Evolutionary conservation across 92 coral and sea anemone species (phyloP).

Genomic region (Porites divaricata): DNA sequence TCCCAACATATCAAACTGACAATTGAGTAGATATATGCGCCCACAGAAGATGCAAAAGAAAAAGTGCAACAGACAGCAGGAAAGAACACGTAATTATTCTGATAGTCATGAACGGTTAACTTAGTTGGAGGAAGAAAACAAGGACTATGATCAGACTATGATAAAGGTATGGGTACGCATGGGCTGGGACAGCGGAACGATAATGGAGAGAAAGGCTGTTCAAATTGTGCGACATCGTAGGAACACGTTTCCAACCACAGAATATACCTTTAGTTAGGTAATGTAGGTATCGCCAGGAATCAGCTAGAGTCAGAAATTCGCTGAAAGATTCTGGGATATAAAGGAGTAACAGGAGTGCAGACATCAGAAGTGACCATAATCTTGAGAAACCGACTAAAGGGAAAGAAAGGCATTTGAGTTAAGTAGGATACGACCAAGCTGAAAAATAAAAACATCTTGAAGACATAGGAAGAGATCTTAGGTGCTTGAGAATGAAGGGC

Average conservation of each 20-base stretch:
- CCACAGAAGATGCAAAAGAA: constrained; percentile 47
- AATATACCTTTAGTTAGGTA: too few relatives aligned
- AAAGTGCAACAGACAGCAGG: constrained; percentile 7
- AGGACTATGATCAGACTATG: background rate
- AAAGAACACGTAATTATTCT: constrained; percentile 15
- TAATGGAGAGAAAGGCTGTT: too few relatives aligned
- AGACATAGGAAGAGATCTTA: constrained; percentile 31
- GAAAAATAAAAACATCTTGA: constrained; percentile 46
- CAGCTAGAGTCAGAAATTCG: constrained; percentile 44
- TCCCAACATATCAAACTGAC: constrained; percentile 40
- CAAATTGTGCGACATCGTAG: too few relatives aligned
- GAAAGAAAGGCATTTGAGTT: constrained; percentile 21
- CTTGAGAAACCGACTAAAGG: constrained; percentile 15
- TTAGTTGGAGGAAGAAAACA: constrained; percentile 12
- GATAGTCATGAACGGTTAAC: constrained; percentile 28
- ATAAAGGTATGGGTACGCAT: too few relatives aligned
- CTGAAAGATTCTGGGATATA: constrained; percentile 60
- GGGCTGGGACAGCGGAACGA: too few relatives aligned
- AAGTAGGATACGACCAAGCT: constrained; percentile 45
- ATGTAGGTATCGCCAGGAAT: too few relatives aligned
- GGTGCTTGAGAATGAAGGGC: constrained; percentile 20
- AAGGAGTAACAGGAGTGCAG: constrained; percentile 61
- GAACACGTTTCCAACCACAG: too few relatives aligned
- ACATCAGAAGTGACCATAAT: constrained; percentile 58
- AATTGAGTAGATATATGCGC: constrained; percentile 27